These are phyloP conservation scores for Drosophila nr. fundita DNA, from an alignment of 2,888 invertebrate species.

Conservation along the genomic window DNA sequence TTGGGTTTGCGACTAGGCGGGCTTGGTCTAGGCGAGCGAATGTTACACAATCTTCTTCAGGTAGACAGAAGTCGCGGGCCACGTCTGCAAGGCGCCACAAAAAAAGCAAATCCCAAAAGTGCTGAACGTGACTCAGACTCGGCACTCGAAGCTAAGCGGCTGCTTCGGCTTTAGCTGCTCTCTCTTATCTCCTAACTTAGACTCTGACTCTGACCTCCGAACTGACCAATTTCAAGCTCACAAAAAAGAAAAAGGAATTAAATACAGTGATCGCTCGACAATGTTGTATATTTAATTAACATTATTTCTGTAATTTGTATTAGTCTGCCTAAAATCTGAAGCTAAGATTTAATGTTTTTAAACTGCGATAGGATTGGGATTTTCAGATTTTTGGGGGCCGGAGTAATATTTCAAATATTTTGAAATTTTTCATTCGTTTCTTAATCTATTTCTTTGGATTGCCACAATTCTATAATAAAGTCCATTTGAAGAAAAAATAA, in stretches of 20 bases:
- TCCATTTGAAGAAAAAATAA: neutral
- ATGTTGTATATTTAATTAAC: neutral
- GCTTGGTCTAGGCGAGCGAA: conserved; percentile 9
- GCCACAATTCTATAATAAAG: neutral
- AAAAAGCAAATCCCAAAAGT: conserved; percentile 23
- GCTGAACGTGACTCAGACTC: conserved; percentile 40
- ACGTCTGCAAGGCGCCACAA: conserved; percentile 15
- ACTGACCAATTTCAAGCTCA: conserved; percentile 21
- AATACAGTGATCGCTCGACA: neutral
- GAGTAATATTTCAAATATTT: neutral
- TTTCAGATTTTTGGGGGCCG: accelerated
- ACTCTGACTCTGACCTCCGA: conserved; percentile 13
- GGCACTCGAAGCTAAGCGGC: neutral
- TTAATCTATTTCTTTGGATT: neutral
- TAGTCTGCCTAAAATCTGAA: neutral
- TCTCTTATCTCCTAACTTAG: conserved; percentile 10
- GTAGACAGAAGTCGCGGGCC: conserved; percentile 9
- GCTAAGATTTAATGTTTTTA: neutral
- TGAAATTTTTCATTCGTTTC: neutral
- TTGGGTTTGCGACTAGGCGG: neutral
- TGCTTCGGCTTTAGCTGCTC: neutral
- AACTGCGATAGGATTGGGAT: neutral
- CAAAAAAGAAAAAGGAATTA: neutral
- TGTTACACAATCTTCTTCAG: conserved; percentile 28
- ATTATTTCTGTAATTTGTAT: neutral